Evolutionary conservation across 2,113 vertebrate species (phyloP).

Genomic region (Cercocebus atys): DNA sequence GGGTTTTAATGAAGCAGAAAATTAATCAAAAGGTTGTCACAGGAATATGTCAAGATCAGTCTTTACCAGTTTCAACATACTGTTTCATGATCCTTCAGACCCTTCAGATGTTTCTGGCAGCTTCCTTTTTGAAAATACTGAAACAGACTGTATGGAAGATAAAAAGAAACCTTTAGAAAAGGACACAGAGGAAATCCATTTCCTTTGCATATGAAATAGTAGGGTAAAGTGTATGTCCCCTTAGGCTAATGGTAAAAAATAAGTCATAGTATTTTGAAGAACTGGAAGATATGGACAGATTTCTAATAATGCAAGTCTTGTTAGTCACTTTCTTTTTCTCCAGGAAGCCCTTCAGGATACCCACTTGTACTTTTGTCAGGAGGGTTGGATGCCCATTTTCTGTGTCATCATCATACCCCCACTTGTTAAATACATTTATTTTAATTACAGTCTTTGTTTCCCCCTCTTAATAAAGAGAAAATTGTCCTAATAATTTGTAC

Average conservation of each 20-base stretch:
- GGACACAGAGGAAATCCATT: not conserved
- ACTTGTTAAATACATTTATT: not conserved
- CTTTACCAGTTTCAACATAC: constrained; percentile 59
- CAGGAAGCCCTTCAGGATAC: not conserved
- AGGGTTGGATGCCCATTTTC: not conserved
- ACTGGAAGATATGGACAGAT: not conserved
- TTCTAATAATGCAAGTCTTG: not conserved
- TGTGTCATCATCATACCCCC: not conserved
- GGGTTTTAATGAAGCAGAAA: constrained; percentile 76
- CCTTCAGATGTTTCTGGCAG: constrained; percentile 36
- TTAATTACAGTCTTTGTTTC: not conserved
- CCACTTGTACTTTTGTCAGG: not conserved
- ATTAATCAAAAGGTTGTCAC: constrained; percentile 76
- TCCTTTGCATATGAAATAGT: not conserved
- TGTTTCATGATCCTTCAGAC: constrained; percentile 42
- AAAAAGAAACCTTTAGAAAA: constrained; percentile 9
- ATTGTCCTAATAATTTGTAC: not conserved
- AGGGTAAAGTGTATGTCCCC: not conserved
- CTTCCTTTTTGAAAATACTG: constrained; percentile 11
- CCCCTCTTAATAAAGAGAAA: not conserved
- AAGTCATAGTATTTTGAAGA: not conserved
- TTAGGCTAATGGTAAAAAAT: not conserved
- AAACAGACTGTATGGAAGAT: not conserved
- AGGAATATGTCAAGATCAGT: constrained; percentile 73
- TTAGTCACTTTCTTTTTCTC: not conserved